Evolutionary conservation across 1,140 invertebrate genomes (phyloP), one percentile per base, ranked within the genome.

Genomic region (Tetramorium simillimum): DNA sequence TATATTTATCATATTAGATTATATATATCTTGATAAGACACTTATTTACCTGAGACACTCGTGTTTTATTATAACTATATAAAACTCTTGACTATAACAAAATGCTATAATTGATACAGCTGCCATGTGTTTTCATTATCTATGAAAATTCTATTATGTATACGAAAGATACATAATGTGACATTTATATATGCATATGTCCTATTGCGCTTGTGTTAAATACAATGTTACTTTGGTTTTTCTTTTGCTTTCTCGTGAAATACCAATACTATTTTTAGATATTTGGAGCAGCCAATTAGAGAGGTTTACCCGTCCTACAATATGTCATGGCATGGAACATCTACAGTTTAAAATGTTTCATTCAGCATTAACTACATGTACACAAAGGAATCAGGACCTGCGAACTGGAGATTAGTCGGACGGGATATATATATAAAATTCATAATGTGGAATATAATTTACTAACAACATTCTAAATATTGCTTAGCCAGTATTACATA

Each of bases 241-340:
- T 82, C 65, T 69, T 91, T 86, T 87, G 89, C 81, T 86, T 78
- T 88, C 91, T 92, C 87, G 88, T 92, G 82, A 91, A 89, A 86
- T 86, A 90, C 82, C 86, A 86, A 85, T 86, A 88, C 78, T 88
- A 90, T 90, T 91, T 89, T 87, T 91, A 91, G 90, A 91, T 91
- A 88, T 88, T 90, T 85, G 80, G 85, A 91, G 88, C 90, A 73
- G 90, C 90, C 87, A 91, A 51, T 87, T 91, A 70, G 84, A 89
- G 84, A 80, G 37, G 85, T 77, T 85, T 91, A 87, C 75, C 82
- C 63, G 77, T 80, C 65, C 85, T 91, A 77, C 85, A 46, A 81
- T 91, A 85, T 86, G 63, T 84, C 56, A 49, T 78, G 65, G 40
- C 86, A 81, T 62, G 72, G 77, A n/a, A 75, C 37, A 89, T 76